These are phyloP conservation scores for Drosophila ochracea DNA, from an alignment of 2,888 invertebrate species.

Conservation along the genomic window DNA sequence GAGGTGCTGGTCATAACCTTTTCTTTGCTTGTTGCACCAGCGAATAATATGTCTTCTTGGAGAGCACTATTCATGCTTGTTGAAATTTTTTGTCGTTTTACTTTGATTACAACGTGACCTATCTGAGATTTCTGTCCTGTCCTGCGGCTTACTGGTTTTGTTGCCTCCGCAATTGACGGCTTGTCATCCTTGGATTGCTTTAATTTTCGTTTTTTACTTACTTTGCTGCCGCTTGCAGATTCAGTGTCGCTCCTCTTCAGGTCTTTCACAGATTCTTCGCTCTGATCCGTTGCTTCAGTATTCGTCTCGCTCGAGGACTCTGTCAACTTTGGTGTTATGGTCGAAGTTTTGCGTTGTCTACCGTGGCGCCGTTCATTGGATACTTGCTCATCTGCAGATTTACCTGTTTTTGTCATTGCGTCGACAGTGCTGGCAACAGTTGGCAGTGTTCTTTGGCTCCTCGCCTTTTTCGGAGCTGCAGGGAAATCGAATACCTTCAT, in stretches of 20 bases:
- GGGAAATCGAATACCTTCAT: not conserved
- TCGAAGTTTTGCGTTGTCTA: not conserved
- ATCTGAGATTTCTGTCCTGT: not conserved
- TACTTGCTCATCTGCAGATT: not conserved
- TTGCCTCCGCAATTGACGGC: not conserved
- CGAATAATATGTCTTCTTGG: not conserved
- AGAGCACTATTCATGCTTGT: not conserved
- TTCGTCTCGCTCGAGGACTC: not conserved
- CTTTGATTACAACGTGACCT: not conserved
- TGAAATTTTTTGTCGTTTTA: not conserved
- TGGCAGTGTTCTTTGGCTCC: not conserved
- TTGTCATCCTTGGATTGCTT: constrained; percentile 1
- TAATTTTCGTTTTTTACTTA: not conserved
- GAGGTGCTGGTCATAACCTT: not conserved
- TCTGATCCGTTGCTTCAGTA: not conserved
- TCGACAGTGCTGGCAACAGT: not conserved
- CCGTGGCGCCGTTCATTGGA: not conserved
- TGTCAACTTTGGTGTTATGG: not conserved
- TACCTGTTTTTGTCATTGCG: not conserved
- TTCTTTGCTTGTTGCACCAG: not conserved
- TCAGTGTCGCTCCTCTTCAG: not conserved
- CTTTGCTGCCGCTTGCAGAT: constrained; percentile 1
- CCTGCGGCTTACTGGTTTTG: not conserved
- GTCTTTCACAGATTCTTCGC: constrained; percentile 1
- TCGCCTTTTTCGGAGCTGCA: constrained; percentile 25